Evolutionary conservation across 2,797 vertebrate species (phyloP).

Genomic region (Eurystomus glaucurus): DNA sequence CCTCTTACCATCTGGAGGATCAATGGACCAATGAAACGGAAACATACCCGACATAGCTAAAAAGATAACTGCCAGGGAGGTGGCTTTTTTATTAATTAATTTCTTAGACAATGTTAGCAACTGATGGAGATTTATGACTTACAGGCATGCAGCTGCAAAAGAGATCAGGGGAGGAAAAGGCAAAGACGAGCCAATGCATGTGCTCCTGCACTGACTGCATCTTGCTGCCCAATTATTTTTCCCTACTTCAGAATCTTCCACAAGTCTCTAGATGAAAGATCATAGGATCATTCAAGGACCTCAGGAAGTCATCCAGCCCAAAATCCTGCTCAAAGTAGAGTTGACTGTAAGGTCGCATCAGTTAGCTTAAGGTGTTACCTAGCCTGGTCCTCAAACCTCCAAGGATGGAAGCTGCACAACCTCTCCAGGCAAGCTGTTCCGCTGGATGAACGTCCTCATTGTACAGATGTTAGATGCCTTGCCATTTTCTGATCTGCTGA

Average conservation of each 20-base stretch:
- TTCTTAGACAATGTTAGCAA: background rate
- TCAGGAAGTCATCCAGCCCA: background rate
- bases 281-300: background rate
- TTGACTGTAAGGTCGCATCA: background rate
- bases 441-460: background rate
- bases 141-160: background rate
- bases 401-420: background rate
- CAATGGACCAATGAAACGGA: slow-evolving; percentile 46
- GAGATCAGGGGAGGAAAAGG: background rate
- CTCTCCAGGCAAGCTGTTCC: background rate
- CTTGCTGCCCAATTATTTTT: background rate
- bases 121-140: background rate
- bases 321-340: background rate
- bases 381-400: background rate
- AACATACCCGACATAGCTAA: background rate
- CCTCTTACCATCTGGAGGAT: slow-evolving; percentile 35
- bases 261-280: background rate
- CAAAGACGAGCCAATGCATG: background rate
- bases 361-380: background rate
- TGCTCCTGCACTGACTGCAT: background rate
- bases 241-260: background rate
- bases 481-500: background rate
- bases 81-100: background rate
- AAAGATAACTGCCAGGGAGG: background rate
- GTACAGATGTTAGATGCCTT: background rate